Evolutionary conservation across 1,140 invertebrate species (phyloP), one percentile per base, ranked within the genome.

Genomic region (Temnothorax longispinosus): DNA sequence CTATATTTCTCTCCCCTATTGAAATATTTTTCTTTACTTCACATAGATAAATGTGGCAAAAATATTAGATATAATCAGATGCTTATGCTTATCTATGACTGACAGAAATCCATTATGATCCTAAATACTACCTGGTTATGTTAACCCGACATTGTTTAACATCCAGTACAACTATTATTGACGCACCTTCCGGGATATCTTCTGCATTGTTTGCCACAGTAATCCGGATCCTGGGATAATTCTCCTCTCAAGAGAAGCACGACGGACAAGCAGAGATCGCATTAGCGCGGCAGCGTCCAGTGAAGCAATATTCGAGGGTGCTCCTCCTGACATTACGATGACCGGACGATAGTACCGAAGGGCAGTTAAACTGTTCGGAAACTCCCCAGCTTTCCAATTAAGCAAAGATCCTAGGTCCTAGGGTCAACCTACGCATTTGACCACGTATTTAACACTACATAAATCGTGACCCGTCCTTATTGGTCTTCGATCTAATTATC

Each of bases 301-400:
- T 85, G 88, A 90, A 90, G 88, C 81, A 88, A 91, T 89, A 91
- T 85, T 69, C 58, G 72, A 84, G 90, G 88, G 88, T 74, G 67
- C 77, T 27, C 76, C 87, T 92, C 85, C 89, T 88, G 91, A 91
- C 91, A 93, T 93, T 93, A 94, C 89, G 92, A 94, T 93, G 86
- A 74, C 75, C 77, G 90, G 89, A 87, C 93, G 91, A 94, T 94
- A 91, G 92, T 89, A 93, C 91, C 93, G 82, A 93, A 94, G 93
- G 91, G 93, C 94, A 95, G 94, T 95, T 95, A 94, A 95, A 95
- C 94, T 95, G 95, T 95, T 95, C 92, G 94, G 95, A 95, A 95
- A 95, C 94, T 95, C 92, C 92, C 90, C 75, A 88, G 94, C 93
- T 95, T 94, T 95, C 94, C 95, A 95, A 95, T 95, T 95, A 95